Base-by-base conservation (phyloP, 1,140 invertebrate species). In the Adelges cooleyi region DNA sequence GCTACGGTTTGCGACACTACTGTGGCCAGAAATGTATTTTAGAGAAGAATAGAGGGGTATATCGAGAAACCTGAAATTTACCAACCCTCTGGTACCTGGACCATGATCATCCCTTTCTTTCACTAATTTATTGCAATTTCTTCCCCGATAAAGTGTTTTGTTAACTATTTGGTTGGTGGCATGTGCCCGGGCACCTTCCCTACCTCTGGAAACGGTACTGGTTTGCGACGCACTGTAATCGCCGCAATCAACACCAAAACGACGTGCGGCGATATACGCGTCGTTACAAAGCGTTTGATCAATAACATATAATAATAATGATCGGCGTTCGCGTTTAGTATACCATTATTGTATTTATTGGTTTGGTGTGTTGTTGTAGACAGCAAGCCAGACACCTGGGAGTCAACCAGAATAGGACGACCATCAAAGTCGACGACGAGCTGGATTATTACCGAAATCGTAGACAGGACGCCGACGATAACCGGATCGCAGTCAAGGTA, bases 331-430 rank as follows among this genome's bases (percentile, higher is more conserved):
- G 22, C 5, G 3, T 5, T n/a, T 65, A 23, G 3, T 20, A 40
- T 50, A 33, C 36, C 36, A n/a, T n/a, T n/a, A n/a, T n/a, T n/a
- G n/a, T n/a, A n/a, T 5, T 33, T 33, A 33, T 33, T 33, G 29
- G 40, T 48, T 44, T 53, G 27, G 8, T 50, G 22, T 69, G 29
- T 69, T 62, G n/a, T 77, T 79, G 27, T 73, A 85, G 84, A 69
- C 84, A 86, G 72, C 84, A 86, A 76, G 82, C 84, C 70, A 75
- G 76, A 49, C 85, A 86, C 72, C 76, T 86, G 23, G 84, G 84
- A 9, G 81, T 86, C 46, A 67, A 70, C 40, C 48, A 44, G 11
- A 67, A 53, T 20, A 59, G 62, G 65, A 62, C 48, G 3, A 65
- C 54, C 20, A 33, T 5, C 3, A 46, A 29, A 10, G 23, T 22